A percentile compares a stretch with the other conserved stretches of the same genome.
These are phyloP conservation scores for Eira barbara DNA, from an alignment of 2,113 vertebrate species.

Conservation along the genomic window DNA sequence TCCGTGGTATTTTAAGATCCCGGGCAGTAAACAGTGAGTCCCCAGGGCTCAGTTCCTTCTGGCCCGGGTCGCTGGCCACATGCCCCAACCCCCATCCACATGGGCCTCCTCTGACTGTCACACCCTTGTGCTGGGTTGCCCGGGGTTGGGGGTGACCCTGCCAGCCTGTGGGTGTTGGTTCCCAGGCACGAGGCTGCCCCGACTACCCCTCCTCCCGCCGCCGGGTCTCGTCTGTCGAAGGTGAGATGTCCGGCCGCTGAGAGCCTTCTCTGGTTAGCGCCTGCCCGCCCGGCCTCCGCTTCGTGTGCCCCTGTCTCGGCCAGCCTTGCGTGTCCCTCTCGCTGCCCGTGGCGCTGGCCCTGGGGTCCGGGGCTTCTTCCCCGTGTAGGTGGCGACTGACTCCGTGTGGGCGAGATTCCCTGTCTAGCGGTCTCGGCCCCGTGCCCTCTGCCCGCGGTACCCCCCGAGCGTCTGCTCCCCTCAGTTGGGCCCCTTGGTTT, in stretches of 20 bases:
- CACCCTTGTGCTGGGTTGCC: not conserved
- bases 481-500: not conserved
- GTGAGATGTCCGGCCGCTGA: fast-evolving
- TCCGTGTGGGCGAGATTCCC: not conserved
- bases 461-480: fast-evolving
- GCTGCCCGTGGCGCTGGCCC: not conserved
- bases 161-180: not conserved
- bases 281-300: fast-evolving
- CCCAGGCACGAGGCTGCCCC: not conserved
- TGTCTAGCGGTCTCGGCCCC: too few relatives aligned
- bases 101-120: not conserved
- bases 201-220: too few relatives aligned
- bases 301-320: not conserved
- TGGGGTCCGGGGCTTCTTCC: not conserved
- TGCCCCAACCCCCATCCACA: fast-evolving
- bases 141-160: not conserved
- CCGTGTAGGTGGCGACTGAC: fast-evolving
- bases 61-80: not conserved
- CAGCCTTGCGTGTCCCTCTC: not conserved
- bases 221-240: not conserved
- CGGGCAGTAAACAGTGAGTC: fast-evolving
- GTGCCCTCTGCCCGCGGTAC: not conserved
- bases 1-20: not conserved
- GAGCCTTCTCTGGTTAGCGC: not conserved
- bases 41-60: not conserved